Evolutionary conservation across 2,888 invertebrate genomes (phyloP), one percentile per base, ranked within the genome.

Genomic region (Odontothrips loti): DNA sequence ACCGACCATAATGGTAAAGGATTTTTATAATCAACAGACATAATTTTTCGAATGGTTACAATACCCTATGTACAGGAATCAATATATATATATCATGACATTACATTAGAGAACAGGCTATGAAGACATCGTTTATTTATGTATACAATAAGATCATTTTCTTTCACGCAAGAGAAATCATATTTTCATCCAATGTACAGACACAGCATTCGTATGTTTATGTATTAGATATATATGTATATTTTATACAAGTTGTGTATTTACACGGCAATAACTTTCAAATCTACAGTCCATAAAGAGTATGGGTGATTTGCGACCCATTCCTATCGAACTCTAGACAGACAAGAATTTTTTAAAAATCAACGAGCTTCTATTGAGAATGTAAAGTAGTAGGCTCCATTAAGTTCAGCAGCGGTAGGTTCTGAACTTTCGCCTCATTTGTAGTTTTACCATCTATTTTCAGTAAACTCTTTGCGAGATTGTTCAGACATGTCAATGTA

Each of bases 41-140:
- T 75, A 75, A 75, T 75, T 68, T 75, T 27, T 75, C 68, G 23
- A 75, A 75, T 75, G 68, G 27, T 75, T 75, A 75, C 68, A 75
- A 27, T 75, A 27, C 23, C 12, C 68, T 75, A 75, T 75, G 68
- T 75, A 75, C 68, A 75, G 68, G 68, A 27, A 75, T 23, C 68
- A 75, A 75, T 75, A 75, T 27, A 43, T 43, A 6, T 43, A 43
- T 43, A 43, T 43, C 34, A 75, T 75, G 27, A 27, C 23, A 75
- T 27, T 27, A 75, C 27, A 75, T 27, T 75, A 75, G 27, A 75
- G 68, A 75, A 75, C 68, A 75, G 68, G 68, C 68, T 75, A 75
- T 75, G 68, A 75, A 75, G 68, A 75, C 68, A 75, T 75, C 68
- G 68, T 27, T 75, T 75, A 75, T 10, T 10, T 75, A 75, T 75